Base-by-base conservation (phyloP, 92 coral and sea anemone species). In the Micromussa lordhowensis region DNA sequence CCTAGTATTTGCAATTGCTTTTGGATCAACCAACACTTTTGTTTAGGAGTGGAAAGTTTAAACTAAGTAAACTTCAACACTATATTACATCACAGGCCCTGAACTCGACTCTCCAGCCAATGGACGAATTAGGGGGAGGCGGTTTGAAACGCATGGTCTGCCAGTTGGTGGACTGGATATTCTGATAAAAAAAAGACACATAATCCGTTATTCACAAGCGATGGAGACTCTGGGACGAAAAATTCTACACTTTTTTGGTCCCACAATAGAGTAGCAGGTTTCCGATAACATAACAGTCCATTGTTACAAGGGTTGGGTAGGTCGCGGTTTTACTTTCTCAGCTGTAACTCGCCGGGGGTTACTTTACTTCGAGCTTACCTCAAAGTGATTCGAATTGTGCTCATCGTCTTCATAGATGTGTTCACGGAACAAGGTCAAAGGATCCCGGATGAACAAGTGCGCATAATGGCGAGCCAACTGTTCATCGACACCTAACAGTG, bases 51-150 rank as follows among this genome's bases (percentile, higher is more conserved):
- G 9, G 51, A 44, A 44, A 44, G 51, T 44, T 44, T 8, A 44
- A 44, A 7, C 51, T 44, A 44, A 44, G 51, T 44, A 44, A 44
- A 44, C 51, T 44, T 9, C 51, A 8, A 9, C 13, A 44, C 3
- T 63, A 28, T 19, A 85, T 28, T 59, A 95, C 99, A 95, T 97
- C 99, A 53, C 96, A 90, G 15, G 99, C 95, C 74, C 99, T 85
- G 86, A 97, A 97, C 82, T 97, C 99, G 53, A 97, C 99, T 28
- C 99, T 90, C 99, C 99, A 97, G 18, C 99, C 99, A 63, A 97
- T 97, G 49, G 98, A 86, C 1, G 99, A 94, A 91, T 97, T 90
- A 8, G 96, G 97, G 1, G 98, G 99, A 8, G 99, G 99, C 9
- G 99, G 99, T 59, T 97, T 97, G 71, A 97, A 97, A 1, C 99